Base-by-base conservation (phyloP, 2,888 invertebrate genomes). In the Eristalinus sepulchralis region DNA sequence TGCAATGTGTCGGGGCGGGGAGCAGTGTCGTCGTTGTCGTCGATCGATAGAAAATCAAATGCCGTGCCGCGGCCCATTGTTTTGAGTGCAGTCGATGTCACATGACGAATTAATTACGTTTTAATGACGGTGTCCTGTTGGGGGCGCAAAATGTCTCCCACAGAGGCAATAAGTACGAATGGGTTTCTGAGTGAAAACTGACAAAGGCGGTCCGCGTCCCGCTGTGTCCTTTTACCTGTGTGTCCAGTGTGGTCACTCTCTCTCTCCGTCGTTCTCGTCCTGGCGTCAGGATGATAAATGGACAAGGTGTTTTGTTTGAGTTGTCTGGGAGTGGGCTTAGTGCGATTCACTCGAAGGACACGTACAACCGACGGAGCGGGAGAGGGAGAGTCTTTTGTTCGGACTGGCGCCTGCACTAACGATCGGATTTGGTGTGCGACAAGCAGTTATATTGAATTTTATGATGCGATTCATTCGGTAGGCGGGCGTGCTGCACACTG, bases 391-490 rank as follows among this genome's bases (percentile, higher is more conserved):
- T 47, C 47, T 47, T 17, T 47, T 47, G 47, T 85, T 20, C 77
- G 85, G 85, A 85, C 82, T 85, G 85, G 82, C 85, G 85, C 85
- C 85, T 82, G 53, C 81, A 64, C 73, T 85, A 85, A 85, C 82
- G 77, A 85, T 60, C 72, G 68, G 71, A 72, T 82, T 77, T 82
- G 53, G 68, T 39, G 47, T 81, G 57, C 31, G 71, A 76, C 71
- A 76, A 76, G 84, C 39, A 62, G 39, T 82, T 82, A 63, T 78
- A 83, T 83, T 83, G 75, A 83, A 86, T 83, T 75, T 83, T 83
- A 86, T 83, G 83, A 83, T 75, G 83, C 83, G 83, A 75, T 75
- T 63, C 78, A 71, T 83, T 75, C n/a, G 57, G 24, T 4, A 57
- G 57, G 57, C 57, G 24, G 13, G 11, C 57, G 17, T 11, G 24